Evolutionary conservation across 2,113 vertebrate genomes (phyloP).

Genomic region (Alethe diademata): DNA sequence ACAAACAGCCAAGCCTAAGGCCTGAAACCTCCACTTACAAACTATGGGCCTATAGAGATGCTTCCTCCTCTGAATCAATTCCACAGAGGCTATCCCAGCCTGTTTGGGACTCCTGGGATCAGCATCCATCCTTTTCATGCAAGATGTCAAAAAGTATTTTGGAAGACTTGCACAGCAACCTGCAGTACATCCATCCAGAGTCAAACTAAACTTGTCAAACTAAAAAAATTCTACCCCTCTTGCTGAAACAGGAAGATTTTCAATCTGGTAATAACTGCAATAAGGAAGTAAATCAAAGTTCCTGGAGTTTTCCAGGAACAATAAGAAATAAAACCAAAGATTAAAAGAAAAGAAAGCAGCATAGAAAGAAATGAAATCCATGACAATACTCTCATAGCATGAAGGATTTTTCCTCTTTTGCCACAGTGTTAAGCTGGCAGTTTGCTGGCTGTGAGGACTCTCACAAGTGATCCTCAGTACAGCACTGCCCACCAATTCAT

Average conservation of each 20-base stretch:
- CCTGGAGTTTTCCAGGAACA: neutral
- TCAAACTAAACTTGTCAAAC: neutral
- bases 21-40: neutral
- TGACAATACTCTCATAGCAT: neutral
- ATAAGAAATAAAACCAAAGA: neutral
- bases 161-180: neutral
- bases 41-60: neutral
- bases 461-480: neutral
- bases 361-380: neutral
- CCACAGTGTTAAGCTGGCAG: neutral
- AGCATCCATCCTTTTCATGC: neutral
- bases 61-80: neutral
- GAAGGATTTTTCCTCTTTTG: neutral
- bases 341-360: neutral
- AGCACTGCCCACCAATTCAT: neutral
- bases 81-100: neutral
- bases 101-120: neutral
- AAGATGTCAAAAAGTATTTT: neutral
- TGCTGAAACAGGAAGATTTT: neutral
- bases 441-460: neutral
- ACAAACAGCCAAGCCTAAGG: neutral
- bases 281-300: neutral
- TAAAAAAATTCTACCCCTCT: neutral
- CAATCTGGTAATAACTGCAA: neutral
- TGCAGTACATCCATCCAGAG: neutral